These are phyloP conservation scores for Aspidoscelis tigris DNA, from an alignment of 2,113 vertebrate genomes.

Conservation along the genomic window DNA sequence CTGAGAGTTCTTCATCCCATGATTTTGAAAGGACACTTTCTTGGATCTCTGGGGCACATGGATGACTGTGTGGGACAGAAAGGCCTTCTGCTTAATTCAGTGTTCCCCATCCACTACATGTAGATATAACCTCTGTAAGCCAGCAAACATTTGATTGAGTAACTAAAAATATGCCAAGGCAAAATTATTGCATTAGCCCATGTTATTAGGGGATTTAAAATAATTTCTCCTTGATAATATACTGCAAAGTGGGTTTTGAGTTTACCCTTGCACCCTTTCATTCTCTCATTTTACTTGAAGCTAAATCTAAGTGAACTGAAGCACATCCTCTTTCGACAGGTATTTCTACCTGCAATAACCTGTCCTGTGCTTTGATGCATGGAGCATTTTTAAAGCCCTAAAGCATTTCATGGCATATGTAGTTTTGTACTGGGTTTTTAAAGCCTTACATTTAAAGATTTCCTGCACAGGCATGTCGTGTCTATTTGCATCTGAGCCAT, in stretches of 20 bases:
- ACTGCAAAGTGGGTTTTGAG: slow-evolving; percentile 30
- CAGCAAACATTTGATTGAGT: background rate
- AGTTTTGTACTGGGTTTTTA: slow-evolving; percentile 12
- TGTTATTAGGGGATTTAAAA: slow-evolving; percentile 2
- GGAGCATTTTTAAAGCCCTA: slow-evolving; percentile 25
- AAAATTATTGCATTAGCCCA: slow-evolving; percentile 9
- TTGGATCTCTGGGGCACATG: no score
- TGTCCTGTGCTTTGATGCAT: slow-evolving; percentile 25
- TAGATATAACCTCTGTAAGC: background rate
- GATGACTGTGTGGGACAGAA: no score
- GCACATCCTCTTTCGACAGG: slow-evolving; percentile 9
- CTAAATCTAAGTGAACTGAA: slow-evolving; percentile 34
- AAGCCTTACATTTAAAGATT: slow-evolving; percentile 50
- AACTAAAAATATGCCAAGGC: background rate
- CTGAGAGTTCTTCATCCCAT: no score
- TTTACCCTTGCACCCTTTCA: background rate
- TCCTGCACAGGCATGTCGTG: slow-evolving; percentile 44
- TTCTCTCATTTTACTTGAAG: slow-evolving; percentile 24
- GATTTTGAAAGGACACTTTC: no score
- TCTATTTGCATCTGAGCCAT: slow-evolving; percentile 41
- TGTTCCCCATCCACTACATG: no score
- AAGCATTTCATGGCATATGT: slow-evolving; percentile 30
- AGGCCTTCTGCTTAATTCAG: no score
- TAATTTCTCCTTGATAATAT: slow-evolving; percentile 20
- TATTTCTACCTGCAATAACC: slow-evolving; percentile 39